Evolutionary conservation across 2,113 vertebrate genomes (phyloP).

Genomic region (Ranitomeya imitator): DNA sequence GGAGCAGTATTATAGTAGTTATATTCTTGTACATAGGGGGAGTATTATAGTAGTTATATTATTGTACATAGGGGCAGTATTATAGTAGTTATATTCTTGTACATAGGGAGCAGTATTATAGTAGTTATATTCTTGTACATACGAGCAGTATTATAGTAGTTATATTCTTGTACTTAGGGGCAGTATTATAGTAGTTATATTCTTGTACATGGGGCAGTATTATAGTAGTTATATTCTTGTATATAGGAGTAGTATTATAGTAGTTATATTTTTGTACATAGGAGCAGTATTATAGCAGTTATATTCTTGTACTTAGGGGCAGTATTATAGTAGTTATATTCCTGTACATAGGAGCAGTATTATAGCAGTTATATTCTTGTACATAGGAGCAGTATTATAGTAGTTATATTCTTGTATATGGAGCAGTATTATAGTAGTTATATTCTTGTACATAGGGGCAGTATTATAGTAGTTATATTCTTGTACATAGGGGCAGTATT

Average conservation of each 20-base stretch:
- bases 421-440: neutral
- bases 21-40: neutral
- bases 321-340: conserved; percentile 1
- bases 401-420: neutral
- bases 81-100: neutral
- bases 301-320: neutral
- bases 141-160: neutral
- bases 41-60: conserved; percentile 14
- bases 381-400: neutral
- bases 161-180: neutral
- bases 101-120: neutral
- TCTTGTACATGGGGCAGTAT: neutral
- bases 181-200: conserved; percentile 13
- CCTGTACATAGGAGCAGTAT: neutral
- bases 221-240: conserved; percentile 6
- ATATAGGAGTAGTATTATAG: neutral
- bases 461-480: conserved; percentile 1
- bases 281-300: neutral
- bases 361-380: conserved; percentile 3
- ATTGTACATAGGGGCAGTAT: neutral
- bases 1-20: conserved; percentile 10
- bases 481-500: neutral
- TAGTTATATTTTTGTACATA: neutral
- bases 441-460: neutral
- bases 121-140: neutral